Evolutionary conservation across 2,888 invertebrate genomes (phyloP), one percentile per base, ranked within the genome.

Genomic region (Drosophila paracracens): DNA sequence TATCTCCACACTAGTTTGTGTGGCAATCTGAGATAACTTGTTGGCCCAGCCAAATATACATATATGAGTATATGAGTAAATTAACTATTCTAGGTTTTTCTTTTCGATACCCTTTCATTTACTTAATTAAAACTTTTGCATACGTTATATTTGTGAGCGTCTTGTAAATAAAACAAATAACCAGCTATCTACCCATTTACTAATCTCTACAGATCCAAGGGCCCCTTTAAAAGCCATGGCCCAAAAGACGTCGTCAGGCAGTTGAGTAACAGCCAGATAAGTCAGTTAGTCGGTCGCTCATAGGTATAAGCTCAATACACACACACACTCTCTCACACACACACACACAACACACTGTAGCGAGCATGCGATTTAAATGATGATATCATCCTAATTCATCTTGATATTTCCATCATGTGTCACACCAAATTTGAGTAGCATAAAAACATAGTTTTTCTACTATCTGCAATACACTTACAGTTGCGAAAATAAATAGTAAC

Each of bases 191-290:
- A 27, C 63, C 68, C 48, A 63, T 67, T 25, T n/a, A 38, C n/a
- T 27, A 40, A 67, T 50, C 33, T 57, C 48, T 11, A 33, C 13
- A 53, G 53, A 57, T 31, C 70, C 63, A 76, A 76, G 79, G 79
- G 70, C 76, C 63, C 61, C 50, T 57, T 51, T 29, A 58, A 79
- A 62, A 74, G 56, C 62, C 62, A 38, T 75, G 73, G 78, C 75
- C 66, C 35, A 58, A 73, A 74, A 74, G 51, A 68, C 51, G 35
- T 38, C 40, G 53, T 6, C 18, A 38, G 31, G 16, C 53, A 54
- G 79, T 74, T 79, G 58, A 60, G 54, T 36, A 74, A 79, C 43
- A 70, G 43, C 31, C 64, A 70, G 79, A 76, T 79, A 79, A 70
- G 58, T 65, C 58, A 27, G 38, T 54, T 50, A 56, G 33, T 56